Base-by-base conservation (phyloP, 2,888 invertebrate genomes). In the Ephialtes manifestator region DNA sequence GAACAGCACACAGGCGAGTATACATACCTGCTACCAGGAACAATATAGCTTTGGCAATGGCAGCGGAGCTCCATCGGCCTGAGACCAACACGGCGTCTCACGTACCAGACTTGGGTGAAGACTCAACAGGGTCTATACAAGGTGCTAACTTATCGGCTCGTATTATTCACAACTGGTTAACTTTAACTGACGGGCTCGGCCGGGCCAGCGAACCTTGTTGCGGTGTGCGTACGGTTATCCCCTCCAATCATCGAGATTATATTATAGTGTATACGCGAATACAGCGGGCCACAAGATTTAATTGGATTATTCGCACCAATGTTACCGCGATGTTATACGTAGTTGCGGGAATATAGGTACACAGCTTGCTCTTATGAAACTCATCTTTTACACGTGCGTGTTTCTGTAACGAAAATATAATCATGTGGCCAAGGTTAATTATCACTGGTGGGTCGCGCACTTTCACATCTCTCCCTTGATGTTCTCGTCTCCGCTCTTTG, bases 101-200 rank as follows among this genome's bases (percentile, higher is more conserved):
- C 18, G 48, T 72, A 28, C 58, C 58, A 28, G 43, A 77, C 43
- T 81, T 68, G 63, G 74, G 46, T 67, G 63, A 74, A 68, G 78
- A 84, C 63, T 75, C 60, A 81, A 83, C 85, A 75, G 28, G 70
- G 48, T 75, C 70, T 71, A 15, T 74, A 77, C 77, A 72, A 86
- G 81, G 85, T 83, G 83, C 83, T 81, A 83, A 87, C 81, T 85
- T 83, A 86, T 85, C 85, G 81, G 76, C 79, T 79, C 76, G 75
- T 80, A 87, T 87, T 85, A 85, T 83, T 83, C 78, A 87, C 83
- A 84, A 80, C 80, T 82, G 76, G 80, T 86, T 84, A 82, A 79
- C 82, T 84, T 79, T 46, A 71, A 79, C 70, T 72, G 81, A 75
- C 78, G 65, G 7, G 74, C 67, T 53, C 58, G 46, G n/a, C 13